Evolutionary conservation across 2,113 vertebrate genomes (phyloP), one percentile per base, ranked within the genome.

Genomic region (Gambusia holbrooki): DNA sequence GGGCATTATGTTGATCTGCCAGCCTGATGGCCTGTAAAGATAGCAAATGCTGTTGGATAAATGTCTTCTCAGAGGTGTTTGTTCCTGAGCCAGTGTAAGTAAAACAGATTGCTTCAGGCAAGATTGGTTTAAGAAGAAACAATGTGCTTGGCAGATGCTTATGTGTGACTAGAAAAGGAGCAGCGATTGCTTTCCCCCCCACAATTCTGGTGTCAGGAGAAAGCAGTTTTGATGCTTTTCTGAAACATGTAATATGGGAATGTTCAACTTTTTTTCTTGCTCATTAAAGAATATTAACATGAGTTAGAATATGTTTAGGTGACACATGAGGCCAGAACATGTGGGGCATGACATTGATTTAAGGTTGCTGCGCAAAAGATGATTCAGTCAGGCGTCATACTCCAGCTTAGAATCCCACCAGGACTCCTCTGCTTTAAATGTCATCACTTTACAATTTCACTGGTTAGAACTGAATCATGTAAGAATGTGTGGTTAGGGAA

Each of bases 21-120:
- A 45, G 73, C 63, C 68, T 62, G 81, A 80, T 87, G 84, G 76
- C 80, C 69, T 35, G 76, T 82, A 83, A 84, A 87, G 83, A 85
- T 65, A 75, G 48, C 79, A 87, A 81, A 76, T 63, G 29, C 69
- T 82, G 25, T 73, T 64, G 80, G 51, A 87, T 72, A 82, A 84
- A 90, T 83, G 73, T 76, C 73, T 51, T 74, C 61, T 42, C 62
- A 74, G 81, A 71, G 83, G 66, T 19, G 72, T 72, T 69, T 62
- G 66, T 78, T 77, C 65, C 67, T 74, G 58, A 62, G 54, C 78
- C 66, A 62, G 27, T 81, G 75, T 62, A 58, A 87, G 81, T 84
- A 65, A 86, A 84, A 84, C 32, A 37, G 54, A 28, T 58, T 74
- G 80, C 84, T 84, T 73, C 51, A 64, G 76, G 80, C 58, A 58